Evolutionary conservation across 92 coral and sea anemone genomes (phyloP), one percentile per base, ranked within the genome.

Genomic region (Umimayanthus kanabou): DNA sequence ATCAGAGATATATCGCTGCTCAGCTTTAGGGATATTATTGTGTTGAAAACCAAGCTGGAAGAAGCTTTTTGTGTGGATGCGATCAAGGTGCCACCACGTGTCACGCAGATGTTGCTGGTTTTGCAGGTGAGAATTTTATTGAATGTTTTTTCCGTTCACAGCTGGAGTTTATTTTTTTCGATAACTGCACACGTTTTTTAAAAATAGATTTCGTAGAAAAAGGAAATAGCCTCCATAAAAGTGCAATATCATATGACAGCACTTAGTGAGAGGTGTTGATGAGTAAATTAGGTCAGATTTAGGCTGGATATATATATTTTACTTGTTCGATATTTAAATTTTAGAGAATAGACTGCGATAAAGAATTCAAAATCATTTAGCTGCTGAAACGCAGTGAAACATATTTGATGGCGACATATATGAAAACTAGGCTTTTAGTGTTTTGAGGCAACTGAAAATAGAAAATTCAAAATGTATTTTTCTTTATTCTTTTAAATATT

Each of bases 11-110:
- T 97, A 43, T 92, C 97, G 23, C 86, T 97, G 77, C 80, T 95
- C 78, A 93, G 91, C 79, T 97, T 97, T 84, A 92, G 99, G 30
- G 99, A 97, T 81, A 93, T 95, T 78, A 97, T 97, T 13, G 99
- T 97, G 71, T 85, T 97, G 88, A 97, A 97, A 82, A 97, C 99
- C 13, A 95, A 95, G 73, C 89, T 97, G 26, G 99, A 95, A 82
- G 99, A 97, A 88, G 94, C 98, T 2, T 95, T 95, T 87, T 90
- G 90, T 40, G 95, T 97, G 94, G 97, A 87, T 37, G 37, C 18
- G 2, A 73, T 93, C 49, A 88, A 94, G 23, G 90, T 90, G 5
- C 98, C 99, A 13, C 96, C 97, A 23, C 90, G 91, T 81, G 91
- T 97, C 25, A 92, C 92, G 13, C 98, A 95, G 89, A 97, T 97